Evolutionary conservation across 2,113 vertebrate genomes (phyloP).

Genomic region (Microcebus murinus): DNA sequence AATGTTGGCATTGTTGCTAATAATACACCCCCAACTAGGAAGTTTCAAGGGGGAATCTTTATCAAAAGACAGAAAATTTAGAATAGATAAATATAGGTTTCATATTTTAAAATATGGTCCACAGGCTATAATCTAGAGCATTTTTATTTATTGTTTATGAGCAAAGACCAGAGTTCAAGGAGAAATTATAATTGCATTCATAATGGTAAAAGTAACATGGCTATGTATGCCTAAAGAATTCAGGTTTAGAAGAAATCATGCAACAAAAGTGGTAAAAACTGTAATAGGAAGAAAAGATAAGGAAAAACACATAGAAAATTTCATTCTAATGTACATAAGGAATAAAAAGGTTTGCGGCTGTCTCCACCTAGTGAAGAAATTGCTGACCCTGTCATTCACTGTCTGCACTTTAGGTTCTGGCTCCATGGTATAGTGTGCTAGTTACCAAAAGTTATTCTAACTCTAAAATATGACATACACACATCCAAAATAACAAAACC

Average conservation of each 20-base stretch:
- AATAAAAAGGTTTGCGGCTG: not conserved
- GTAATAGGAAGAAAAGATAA: not conserved
- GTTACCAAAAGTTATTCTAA: not conserved
- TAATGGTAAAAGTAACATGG: not conserved
- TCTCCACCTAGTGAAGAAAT: not conserved
- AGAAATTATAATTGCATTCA: slow-evolving; percentile 15
- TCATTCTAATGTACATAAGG: not conserved
- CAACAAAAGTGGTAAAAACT: slow-evolving; percentile 4
- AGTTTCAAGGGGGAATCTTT: not conserved
- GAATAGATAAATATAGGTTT: not conserved
- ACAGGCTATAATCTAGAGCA: not conserved
- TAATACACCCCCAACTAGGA: not conserved
- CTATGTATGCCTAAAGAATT: not conserved
- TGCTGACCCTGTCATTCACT: not conserved
- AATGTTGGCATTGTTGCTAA: not conserved
- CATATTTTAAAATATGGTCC: not conserved
- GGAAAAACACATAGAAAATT: not conserved
- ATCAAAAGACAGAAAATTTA: slow-evolving; percentile 35
- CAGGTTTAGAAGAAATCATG: not conserved
- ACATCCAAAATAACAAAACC: not conserved
- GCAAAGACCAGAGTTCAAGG: slow-evolving; percentile 16
- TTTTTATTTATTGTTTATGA: not conserved
- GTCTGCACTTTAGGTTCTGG: not conserved
- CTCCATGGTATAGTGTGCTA: not conserved
- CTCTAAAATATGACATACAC: not conserved